A percentile compares a stretch with the other conserved stretches of the same genome.
phyloP scores from a whole-genome alignment of 2,113 vertebrate genomes.

The Gymnobelideus leadbeateri region DNA sequence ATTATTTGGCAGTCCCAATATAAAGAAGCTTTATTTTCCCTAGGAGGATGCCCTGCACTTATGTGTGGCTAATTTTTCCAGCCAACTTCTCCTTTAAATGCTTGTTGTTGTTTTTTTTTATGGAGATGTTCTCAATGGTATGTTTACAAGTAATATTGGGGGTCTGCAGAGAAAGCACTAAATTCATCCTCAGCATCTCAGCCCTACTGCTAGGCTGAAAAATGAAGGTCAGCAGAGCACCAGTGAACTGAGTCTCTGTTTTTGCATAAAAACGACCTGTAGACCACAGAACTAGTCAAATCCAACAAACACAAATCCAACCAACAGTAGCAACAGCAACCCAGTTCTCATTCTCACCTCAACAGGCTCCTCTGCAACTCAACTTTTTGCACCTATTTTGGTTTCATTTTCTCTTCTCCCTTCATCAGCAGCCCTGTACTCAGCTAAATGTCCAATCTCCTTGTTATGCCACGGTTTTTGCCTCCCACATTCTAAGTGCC shows the following conservation, averaged over 20 bases:
- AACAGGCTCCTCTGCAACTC: not conserved
- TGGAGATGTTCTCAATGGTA: not conserved
- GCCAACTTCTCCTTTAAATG: not conserved
- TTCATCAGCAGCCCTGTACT: not conserved
- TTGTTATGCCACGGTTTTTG: not conserved
- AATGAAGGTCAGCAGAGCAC: not conserved
- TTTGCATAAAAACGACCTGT: not conserved
- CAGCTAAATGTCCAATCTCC: not conserved
- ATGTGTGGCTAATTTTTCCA: not conserved
- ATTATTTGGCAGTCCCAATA: not conserved
- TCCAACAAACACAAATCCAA: not conserved
- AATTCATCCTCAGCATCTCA: not conserved
- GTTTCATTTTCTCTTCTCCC: not conserved
- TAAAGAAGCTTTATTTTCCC: not conserved
- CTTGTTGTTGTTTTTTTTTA: not conserved
- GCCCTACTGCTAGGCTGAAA: not conserved
- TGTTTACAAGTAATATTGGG: not conserved
- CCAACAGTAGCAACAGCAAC: not conserved
- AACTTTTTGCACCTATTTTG: not conserved
- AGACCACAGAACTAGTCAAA: not conserved
- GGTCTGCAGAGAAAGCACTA: not conserved
- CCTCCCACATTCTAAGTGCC: slow-evolving; percentile 4
- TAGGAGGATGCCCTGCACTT: not conserved
- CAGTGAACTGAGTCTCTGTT: not conserved
- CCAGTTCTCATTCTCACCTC: not conserved